Base-by-base conservation (phyloP, 2,888 invertebrate species). In the Plusia festucae region DNA sequence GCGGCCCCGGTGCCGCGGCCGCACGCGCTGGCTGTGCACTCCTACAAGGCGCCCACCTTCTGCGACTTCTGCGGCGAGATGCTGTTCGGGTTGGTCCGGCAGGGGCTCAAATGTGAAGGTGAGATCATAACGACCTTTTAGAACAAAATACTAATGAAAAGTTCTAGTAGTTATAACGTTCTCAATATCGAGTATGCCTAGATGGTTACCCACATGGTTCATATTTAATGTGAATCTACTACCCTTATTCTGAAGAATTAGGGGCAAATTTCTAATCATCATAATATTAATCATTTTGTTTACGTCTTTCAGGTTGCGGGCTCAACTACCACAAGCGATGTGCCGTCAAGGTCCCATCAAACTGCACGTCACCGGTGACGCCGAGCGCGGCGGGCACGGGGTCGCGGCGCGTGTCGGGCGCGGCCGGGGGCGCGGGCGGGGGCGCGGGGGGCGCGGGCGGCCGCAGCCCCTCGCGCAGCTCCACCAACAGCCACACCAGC, bases 31-130 rank as follows among this genome's bases (percentile, higher is more conserved):
- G 97, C 97, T 81, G 99, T 99, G 78, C 99, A 99, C 96, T 99
- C 99, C 27, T 99, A 99, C 95, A 99, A 99, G 96, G 98, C 98
- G 79, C 99, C 99, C 71, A 99, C 99, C 74, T 99, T 99, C 96
- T 99, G 99, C 95, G 99, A 99, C 96, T 99, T 99, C 95, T 99
- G 99, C 94, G 99, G 99, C 44, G 99, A 99, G 95, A 99, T 99
- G 99, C 96, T 99, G 34, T 99, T 99, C 95, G 99, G 99, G 4
- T 96, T 99, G 77, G 99, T 99, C 73, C 97, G 99, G 64, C 99
- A 99, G 95, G 99, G 99, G 73, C 97, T 99, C 82, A 99, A 99
- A 95, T 99, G 99, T 94, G 99, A 99, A 96, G 99, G 99, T 99
- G 81, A 65, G 30, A 15, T 34, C 4, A 2, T 15, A 4, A 15